Evolutionary conservation across 1,140 invertebrate species (phyloP).

Genomic region (Uloborus diversus): DNA sequence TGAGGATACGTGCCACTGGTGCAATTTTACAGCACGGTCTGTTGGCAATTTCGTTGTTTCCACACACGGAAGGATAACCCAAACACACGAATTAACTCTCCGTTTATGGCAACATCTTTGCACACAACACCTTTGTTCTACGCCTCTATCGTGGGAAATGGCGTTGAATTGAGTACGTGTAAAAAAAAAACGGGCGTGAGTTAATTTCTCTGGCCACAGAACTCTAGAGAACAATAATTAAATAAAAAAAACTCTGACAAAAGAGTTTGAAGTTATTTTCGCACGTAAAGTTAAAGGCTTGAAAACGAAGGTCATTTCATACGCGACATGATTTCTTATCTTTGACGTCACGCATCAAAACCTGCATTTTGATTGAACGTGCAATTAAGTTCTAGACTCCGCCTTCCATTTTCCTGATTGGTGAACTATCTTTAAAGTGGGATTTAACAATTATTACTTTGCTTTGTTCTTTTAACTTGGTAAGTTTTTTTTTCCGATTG

Average conservation of each 20-base stretch:
- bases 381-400: background rate
- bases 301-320: background rate
- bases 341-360: background rate
- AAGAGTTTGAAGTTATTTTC: background rate
- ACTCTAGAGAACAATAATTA: background rate
- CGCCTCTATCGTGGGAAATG: background rate
- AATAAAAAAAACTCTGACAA: background rate
- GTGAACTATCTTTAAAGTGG: background rate
- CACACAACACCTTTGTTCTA: background rate
- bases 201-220: background rate
- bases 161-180: background rate
- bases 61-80: background rate
- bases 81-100: background rate
- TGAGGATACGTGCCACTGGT: too few species aligned
- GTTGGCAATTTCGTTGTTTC: background rate
- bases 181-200: background rate
- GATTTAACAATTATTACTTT: background rate
- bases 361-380: background rate
- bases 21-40: too few species aligned
- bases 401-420: background rate
- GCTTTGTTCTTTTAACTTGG: too few species aligned
- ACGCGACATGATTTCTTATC: background rate
- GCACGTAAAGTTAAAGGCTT: background rate
- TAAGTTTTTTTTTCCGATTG: too few species aligned
- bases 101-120: background rate